Base-by-base conservation (phyloP, 1,140 invertebrate genomes). In the Ips nitidus region DNA sequence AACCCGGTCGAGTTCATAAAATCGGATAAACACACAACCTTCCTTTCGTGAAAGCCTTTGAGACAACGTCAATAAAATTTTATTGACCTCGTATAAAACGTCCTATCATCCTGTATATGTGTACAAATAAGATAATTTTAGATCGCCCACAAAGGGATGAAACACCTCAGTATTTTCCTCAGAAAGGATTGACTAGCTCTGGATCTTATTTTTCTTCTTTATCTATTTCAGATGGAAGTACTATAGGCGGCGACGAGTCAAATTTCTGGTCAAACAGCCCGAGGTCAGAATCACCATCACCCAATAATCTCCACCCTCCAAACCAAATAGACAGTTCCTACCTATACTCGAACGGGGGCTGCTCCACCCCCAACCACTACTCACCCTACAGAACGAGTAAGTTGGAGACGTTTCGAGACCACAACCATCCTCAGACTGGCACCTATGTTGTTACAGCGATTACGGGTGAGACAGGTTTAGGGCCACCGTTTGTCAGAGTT, bases 401-500 rank as follows among this genome's bases (percentile, higher is more conserved):
- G 71, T 64, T 66, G 22, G 22, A 22, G 22, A 22, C 22, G 22
- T 22, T 22, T 22, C 22, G 22, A 22, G 22, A 22, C 22, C 22
- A 22, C 22, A 22, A 22, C 22, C 22, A 22, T 22, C 22, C 22
- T 22, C 22, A 22, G 22, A 37, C 40, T 22, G 59, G 37, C 55
- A 22, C 22, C 8, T 55, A 57, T 1, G 2, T 50, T 50, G 45
- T 3, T 50, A 50, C 3, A 50, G 45, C 45, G 6, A 6, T 50
- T 22, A 50, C 45, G 45, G 45, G 45, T 6, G 45, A 50, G 3
- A 6, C 45, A 5, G 75, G 74, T 58, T 63, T 75, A 57, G 64
- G 68, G 53, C 61, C 74, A n/a, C 75, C 64, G 82, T 84, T 85
- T 75, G 85, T 89, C 1, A 80, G 88, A 39, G 86, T 88, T 0